Conservation (phyloP, 2,113 vertebrate species). For the Ammodytes marinus region DNA sequence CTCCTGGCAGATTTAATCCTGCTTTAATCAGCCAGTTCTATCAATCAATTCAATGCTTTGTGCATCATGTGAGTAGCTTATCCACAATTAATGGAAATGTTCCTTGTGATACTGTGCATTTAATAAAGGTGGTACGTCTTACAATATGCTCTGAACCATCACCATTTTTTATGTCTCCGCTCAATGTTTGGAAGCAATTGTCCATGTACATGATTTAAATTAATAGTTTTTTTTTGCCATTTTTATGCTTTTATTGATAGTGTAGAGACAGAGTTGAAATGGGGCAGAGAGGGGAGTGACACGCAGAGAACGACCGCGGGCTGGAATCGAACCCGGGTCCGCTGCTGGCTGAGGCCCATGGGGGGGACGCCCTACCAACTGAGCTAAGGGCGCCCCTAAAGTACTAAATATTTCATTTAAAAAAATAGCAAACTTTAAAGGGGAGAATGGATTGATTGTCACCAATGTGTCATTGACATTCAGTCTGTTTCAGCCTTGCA, state of each 20-base stretch:
- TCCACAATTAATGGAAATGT: conserved; percentile 95
- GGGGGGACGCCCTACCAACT: too few relatives aligned
- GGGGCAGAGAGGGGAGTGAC: too few relatives aligned
- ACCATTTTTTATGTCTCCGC: background rate
- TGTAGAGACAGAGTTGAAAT: too few relatives aligned
- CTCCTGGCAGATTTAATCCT: conserved; percentile 94
- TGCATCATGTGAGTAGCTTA: conserved; percentile 98
- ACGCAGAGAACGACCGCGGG: too few relatives aligned
- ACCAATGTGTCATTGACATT: background rate
- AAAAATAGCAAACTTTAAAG: too few relatives aligned
- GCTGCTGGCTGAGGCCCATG: too few relatives aligned
- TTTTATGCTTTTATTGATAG: too few relatives aligned
- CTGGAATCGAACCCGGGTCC: too few relatives aligned
- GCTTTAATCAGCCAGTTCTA: conserved; percentile 90
- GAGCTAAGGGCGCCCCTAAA: too few relatives aligned
- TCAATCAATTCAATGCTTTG: conserved; percentile 92
- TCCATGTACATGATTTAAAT: background rate
- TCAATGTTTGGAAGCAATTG: background rate
- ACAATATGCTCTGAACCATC: conserved; percentile 72
- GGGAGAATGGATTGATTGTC: background rate
- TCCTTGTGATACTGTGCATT: conserved; percentile 98
- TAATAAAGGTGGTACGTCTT: conserved; percentile 97
- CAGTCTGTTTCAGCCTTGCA: background rate
- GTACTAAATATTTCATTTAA: too few relatives aligned
- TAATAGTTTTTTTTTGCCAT: background rate